A percentile compares a stretch with the other conserved stretches of the same genome.
phyloP scores from a whole-genome alignment of 2,113 vertebrate species.

The Brevimyrus niger region DNA sequence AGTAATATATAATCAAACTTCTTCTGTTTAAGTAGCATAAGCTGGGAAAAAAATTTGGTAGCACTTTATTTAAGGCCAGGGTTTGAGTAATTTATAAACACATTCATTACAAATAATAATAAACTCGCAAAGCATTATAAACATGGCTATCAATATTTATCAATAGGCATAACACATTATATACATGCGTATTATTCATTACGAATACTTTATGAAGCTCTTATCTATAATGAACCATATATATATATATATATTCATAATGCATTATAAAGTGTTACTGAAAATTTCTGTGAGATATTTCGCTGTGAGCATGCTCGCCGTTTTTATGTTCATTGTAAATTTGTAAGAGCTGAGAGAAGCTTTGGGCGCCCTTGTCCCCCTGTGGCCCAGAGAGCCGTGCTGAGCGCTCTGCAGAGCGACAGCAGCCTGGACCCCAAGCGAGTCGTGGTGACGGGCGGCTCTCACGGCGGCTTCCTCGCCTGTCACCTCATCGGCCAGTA shows the following conservation, averaged over 20 bases:
- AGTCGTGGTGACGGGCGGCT: slow-evolving; percentile 69
- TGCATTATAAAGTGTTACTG: too few species aligned
- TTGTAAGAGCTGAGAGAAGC: not conserved
- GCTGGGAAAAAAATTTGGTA: not conserved
- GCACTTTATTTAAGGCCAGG: too few species aligned
- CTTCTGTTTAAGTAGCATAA: not conserved
- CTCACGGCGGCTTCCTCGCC: slow-evolving; percentile 73
- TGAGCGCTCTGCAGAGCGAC: slow-evolving; percentile 44
- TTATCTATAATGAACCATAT: too few species aligned
- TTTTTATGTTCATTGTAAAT: not conserved
- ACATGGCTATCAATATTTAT: too few species aligned
- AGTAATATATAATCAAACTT: not conserved
- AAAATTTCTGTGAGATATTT: not conserved
- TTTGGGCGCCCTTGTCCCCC: not conserved
- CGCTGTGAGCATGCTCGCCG: not conserved
- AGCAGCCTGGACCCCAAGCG: slow-evolving; percentile 50
- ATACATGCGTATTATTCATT: too few species aligned
- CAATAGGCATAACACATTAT: too few species aligned
- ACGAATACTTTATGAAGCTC: too few species aligned
- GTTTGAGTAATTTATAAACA: too few species aligned
- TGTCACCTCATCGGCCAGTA: slow-evolving; percentile 69
- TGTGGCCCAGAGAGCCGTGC: slow-evolving; percentile 51
- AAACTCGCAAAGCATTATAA: too few species aligned
- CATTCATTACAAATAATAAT: too few species aligned
- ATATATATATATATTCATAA: too few species aligned